A percentile compares a stretch with the other conserved stretches of the same genome.
phyloP scores from a whole-genome alignment of 2,888 invertebrate species.

The Melanchra persicariae region DNA sequence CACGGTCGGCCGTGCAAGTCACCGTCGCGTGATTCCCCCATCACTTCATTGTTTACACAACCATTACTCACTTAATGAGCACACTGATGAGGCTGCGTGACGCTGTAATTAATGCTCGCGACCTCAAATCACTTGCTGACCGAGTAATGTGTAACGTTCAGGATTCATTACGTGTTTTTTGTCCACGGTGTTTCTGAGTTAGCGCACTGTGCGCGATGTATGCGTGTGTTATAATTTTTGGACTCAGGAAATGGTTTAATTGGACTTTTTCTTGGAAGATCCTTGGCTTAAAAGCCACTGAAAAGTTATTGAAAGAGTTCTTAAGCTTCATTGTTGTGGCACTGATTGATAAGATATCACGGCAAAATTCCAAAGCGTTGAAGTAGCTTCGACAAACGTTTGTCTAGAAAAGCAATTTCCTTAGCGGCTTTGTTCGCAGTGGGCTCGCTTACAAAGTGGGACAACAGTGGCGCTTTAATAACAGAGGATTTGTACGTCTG shows the following conservation, averaged over 20 bases:
- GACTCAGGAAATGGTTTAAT: neutral
- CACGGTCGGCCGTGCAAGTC: slow-evolving; percentile 77
- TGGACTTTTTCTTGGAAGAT: neutral
- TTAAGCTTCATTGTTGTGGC: neutral
- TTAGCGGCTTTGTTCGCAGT: slow-evolving; percentile 44
- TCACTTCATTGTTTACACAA: slow-evolving; percentile 83
- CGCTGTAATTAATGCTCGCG: slow-evolving; percentile 82
- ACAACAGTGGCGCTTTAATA: slow-evolving; percentile 55
- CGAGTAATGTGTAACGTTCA: slow-evolving; percentile 54
- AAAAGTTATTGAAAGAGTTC: neutral
- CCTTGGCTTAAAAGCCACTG: too few species aligned
- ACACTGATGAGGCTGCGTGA: slow-evolving; percentile 81
- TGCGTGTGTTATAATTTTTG: neutral
- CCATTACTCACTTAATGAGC: slow-evolving; percentile 85
- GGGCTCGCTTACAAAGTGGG: slow-evolving; percentile 50
- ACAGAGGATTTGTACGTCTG: slow-evolving; percentile 52
- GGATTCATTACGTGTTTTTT: slow-evolving; percentile 54
- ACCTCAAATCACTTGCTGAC: slow-evolving; percentile 58
- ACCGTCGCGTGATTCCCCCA: slow-evolving; percentile 86
- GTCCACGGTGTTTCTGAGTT: slow-evolving; percentile 13
- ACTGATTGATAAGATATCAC: slow-evolving; percentile 12
- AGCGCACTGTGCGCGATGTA: slow-evolving; percentile 23
- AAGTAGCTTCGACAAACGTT: slow-evolving; percentile 35
- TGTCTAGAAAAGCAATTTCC: slow-evolving; percentile 52
- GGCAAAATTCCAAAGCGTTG: slow-evolving; percentile 1